Conservation (phyloP, 2,113 vertebrate genomes). For the Leptocoma aspasia region DNA sequence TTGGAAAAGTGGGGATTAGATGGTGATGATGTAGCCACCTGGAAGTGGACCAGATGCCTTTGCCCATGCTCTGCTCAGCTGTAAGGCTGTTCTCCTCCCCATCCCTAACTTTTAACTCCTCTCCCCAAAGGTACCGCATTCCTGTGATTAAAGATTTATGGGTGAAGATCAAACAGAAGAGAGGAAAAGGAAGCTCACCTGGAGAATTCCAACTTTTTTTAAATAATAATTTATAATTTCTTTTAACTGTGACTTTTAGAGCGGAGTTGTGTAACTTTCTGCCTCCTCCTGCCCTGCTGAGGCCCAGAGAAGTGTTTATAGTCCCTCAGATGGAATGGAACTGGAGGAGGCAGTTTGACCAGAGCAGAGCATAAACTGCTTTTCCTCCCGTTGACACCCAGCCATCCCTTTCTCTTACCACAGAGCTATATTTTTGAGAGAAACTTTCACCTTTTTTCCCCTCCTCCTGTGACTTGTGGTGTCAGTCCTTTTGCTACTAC, state of each 20-base stretch:
- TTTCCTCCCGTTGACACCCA: constrained; percentile 28
- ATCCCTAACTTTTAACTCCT: constrained; percentile 45
- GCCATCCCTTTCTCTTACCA: background rate
- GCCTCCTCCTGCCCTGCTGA: background rate
- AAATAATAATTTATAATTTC: constrained; percentile 55
- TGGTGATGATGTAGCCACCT: constrained; percentile 8
- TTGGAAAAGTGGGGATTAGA: background rate
- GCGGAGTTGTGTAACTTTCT: constrained; percentile 19
- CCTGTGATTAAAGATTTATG: constrained; percentile 49
- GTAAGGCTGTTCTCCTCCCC: background rate
- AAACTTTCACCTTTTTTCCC: background rate
- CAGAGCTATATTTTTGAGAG: constrained; percentile 54
- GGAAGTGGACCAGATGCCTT: constrained; percentile 11
- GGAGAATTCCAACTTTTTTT: background rate
- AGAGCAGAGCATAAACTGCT: background rate
- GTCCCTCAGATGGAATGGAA: background rate
- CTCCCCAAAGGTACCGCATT: constrained; percentile 50
- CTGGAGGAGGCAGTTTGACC: background rate
- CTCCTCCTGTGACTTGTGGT: background rate
- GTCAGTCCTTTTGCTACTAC: constrained; percentile 48
- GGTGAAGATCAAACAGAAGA: constrained; percentile 47
- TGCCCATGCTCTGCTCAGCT: constrained; percentile 9
- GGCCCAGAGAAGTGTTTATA: background rate
- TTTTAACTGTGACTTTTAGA: constrained; percentile 63
- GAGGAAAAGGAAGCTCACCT: constrained; percentile 20